Base-by-base conservation (phyloP, 1,140 invertebrate genomes). In the Drosophila grimshawi region DNA sequence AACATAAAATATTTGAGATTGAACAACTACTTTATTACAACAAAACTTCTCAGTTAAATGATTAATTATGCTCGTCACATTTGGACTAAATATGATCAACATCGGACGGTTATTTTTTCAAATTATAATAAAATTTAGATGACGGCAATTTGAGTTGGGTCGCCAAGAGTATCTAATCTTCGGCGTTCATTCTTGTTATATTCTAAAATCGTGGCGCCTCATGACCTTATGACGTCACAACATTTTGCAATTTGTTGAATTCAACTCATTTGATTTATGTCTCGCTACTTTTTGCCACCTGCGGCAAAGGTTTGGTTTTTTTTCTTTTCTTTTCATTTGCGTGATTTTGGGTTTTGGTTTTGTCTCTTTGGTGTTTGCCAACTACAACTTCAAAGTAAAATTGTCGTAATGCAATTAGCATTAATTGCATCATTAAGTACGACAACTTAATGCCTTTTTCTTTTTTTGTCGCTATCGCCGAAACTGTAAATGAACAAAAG, bases 381-480 rank as follows among this genome's bases (percentile, higher is more conserved):
- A 19, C 19, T 19, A 19, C 11, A 41, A n/a, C 51, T 41, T 35
- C 3, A 39, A 71, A 49, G 43, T 33, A 55, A 68, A 68, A 35
- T 55, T 56, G 46, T 46, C 72, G 72, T 80, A 80, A 85, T 78
- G 80, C 73, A 83, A 89, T 89, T 81, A 89, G 79, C 85, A 78
- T 74, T 89, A 89, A 89, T 85, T 85, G 85, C 85, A 75, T 79
- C 86, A 89, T 89, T 89, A 89, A 85, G 68, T 89, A 77, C 73
- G 75, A 81, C 85, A 89, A 78, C 74, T 89, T 81, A 85, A 89
- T 89, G 85, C 48, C 66, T 78, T 67, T 80, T 70, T 73, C 19
- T 19, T 19, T 19, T 19, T 19, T 19, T 19, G 19, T 19, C 19
- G 19, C 19, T 19, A 19, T 19, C 19, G 53, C 73, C 69, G 64